Evolutionary conservation across 2,797 vertebrate genomes (phyloP).

Genomic region (Pteronotus mesoamericanus): DNA sequence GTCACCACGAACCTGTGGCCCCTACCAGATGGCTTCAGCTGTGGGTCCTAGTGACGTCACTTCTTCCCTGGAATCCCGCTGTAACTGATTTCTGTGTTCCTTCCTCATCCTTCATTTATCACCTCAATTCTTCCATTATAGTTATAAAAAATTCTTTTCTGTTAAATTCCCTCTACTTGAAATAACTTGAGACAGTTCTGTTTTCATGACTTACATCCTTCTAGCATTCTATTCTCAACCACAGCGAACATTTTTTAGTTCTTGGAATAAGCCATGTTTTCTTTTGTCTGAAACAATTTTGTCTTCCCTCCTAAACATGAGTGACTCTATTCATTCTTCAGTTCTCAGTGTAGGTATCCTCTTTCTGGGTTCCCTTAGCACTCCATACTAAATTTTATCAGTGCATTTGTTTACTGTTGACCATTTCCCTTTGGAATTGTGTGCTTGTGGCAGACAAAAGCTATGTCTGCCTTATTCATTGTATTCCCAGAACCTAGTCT

Average conservation of each 20-base stretch:
- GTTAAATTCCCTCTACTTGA: conserved; percentile 3
- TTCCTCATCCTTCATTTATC: neutral
- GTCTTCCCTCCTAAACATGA: neutral
- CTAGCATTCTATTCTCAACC: neutral
- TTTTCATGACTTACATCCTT: neutral
- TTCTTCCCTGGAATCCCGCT: neutral
- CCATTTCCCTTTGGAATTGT: neutral
- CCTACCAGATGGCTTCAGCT: neutral
- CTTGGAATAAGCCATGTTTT: neutral
- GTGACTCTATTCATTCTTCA: neutral
- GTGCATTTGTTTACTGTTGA: neutral
- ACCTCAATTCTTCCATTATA: neutral
- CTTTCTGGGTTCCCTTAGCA: neutral
- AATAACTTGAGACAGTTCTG: neutral
- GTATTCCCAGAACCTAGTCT: neutral
- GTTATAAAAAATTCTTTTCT: neutral
- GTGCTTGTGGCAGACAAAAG: neutral
- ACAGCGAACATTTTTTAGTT: neutral
- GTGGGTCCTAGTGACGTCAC: neutral
- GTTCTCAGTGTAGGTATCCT: neutral
- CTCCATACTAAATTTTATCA: neutral
- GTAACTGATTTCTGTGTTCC: neutral
- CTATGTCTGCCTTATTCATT: neutral
- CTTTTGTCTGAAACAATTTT: neutral
- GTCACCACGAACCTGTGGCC: too few species aligned